Conservation (phyloP, 2,888 invertebrate genomes). For the Stomorhina lunata region DNA sequence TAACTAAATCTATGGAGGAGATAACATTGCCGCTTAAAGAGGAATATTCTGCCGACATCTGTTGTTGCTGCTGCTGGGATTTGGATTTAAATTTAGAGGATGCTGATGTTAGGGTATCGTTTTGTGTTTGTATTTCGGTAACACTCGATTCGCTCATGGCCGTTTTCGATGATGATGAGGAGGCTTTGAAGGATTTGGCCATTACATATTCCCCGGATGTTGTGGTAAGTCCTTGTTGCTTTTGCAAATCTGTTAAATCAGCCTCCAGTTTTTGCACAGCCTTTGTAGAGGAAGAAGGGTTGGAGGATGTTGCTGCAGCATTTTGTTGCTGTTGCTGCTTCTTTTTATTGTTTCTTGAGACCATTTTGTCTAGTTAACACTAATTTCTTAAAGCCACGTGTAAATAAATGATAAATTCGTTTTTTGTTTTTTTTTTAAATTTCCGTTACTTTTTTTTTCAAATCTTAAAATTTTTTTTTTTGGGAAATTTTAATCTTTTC, state of each 20-base stretch:
- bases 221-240: constrained; percentile 1
- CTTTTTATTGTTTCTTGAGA: constrained; percentile 72
- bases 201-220: constrained; percentile 38
- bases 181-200: constrained; percentile 46
- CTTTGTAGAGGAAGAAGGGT: constrained; percentile 22
- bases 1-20: constrained; percentile 74
- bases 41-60: constrained; percentile 70
- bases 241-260: constrained; percentile 1
- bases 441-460: constrained; percentile 41
- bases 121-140: constrained; percentile 49
- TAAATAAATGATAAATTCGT: constrained; percentile 3
- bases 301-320: constrained; percentile 43
- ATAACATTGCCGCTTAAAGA: constrained; percentile 73
- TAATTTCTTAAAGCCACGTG: constrained; percentile 30
- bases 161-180: constrained; percentile 33
- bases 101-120: constrained; percentile 41
- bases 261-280: constrained; percentile 38
- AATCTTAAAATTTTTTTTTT: too few species aligned
- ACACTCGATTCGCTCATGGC: constrained; percentile 52
- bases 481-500: neutral
- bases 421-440: too few species aligned
- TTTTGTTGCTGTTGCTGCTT: constrained; percentile 68
- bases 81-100: constrained; percentile 45
- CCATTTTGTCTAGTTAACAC: constrained; percentile 71
- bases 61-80: constrained; percentile 60